Evolutionary conservation across 2,888 invertebrate species (phyloP).

Genomic region (Tuberolachnus salignus): DNA sequence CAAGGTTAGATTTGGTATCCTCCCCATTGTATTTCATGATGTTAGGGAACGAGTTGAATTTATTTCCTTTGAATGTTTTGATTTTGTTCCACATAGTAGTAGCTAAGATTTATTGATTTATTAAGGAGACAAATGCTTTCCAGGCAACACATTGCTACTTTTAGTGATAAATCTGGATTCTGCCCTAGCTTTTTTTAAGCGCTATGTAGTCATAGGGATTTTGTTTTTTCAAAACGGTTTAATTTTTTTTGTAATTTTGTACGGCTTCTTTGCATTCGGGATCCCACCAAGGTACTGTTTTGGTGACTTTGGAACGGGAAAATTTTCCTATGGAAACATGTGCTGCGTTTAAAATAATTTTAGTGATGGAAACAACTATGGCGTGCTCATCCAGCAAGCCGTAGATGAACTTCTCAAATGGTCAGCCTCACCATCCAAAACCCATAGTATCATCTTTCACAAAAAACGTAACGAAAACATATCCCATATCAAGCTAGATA

Average conservation of each 20-base stretch:
- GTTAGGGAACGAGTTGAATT: background rate
- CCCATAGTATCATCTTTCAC: too few relatives aligned
- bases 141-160: background rate
- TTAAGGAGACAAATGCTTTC: background rate
- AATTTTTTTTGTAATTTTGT: slow-evolving; percentile 2
- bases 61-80: background rate
- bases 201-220: background rate
- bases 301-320: background rate
- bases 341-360: background rate
- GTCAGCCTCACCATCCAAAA: too few relatives aligned
- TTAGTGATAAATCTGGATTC: background rate
- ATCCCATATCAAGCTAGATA: too few relatives aligned
- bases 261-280: background rate
- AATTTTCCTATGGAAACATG: background rate
- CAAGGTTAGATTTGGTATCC: too few relatives aligned
- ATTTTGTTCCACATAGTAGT: background rate
- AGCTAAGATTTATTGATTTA: background rate
- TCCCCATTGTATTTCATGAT: too few relatives aligned
- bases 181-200: slow-evolving; percentile 1
- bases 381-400: too few relatives aligned
- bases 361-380: background rate
- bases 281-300: background rate
- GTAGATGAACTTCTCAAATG: too few relatives aligned
- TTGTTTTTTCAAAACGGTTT: background rate
- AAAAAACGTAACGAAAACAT: too few relatives aligned